Conservation (phyloP, 2,113 vertebrate species). For the Orycteropus afer region DNA sequence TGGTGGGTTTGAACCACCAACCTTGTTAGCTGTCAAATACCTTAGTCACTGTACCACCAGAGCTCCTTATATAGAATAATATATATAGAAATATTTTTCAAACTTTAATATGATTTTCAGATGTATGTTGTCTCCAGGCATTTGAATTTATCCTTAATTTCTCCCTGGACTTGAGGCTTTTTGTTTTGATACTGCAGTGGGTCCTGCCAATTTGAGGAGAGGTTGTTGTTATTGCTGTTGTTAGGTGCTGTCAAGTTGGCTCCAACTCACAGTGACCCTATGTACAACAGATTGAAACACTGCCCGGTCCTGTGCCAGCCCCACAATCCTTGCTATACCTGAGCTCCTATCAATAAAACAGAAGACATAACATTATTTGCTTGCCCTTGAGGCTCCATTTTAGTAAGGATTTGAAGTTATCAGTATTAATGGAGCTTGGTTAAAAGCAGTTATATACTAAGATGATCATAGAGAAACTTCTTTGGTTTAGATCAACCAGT, state of each 20-base stretch:
- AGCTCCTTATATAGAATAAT: neutral
- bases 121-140: neutral
- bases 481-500: too few relatives aligned
- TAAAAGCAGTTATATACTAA: neutral
- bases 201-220: neutral
- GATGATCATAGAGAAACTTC: neutral
- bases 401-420: neutral
- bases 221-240: neutral
- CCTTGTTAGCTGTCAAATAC: too few relatives aligned
- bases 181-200: neutral
- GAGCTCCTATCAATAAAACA: too few relatives aligned
- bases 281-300: too few relatives aligned
- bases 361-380: neutral
- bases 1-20: too few relatives aligned
- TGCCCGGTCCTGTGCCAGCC: too few relatives aligned
- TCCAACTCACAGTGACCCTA: too few relatives aligned
- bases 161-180: neutral
- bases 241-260: too few relatives aligned
- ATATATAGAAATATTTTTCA: neutral
- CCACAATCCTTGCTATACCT: too few relatives aligned
- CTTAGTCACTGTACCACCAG: too few relatives aligned
- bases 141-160: neutral
- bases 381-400: neutral
- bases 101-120: neutral
- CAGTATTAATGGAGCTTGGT: neutral